phyloP scores from a whole-genome alignment of 2,113 vertebrate species.

The Heptranchias perlo region DNA sequence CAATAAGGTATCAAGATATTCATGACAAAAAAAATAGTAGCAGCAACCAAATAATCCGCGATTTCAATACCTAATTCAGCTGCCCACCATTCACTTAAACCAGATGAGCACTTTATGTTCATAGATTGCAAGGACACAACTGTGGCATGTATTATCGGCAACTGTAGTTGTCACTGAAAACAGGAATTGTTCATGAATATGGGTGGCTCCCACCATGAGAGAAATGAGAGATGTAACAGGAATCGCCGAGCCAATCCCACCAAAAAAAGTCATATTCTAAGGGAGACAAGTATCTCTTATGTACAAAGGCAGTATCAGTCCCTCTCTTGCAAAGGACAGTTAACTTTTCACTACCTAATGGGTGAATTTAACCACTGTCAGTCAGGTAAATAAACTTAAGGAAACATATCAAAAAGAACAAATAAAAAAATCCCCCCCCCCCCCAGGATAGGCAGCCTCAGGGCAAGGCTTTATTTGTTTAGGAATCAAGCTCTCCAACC shows the following conservation, averaged over 20 bases:
- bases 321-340: too few species aligned
- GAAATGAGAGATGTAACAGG: too few species aligned
- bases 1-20: neutral
- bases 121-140: neutral
- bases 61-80: neutral
- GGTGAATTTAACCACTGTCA: neutral
- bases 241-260: too few species aligned
- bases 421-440: too few species aligned
- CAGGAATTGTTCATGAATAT: too few species aligned
- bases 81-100: too few species aligned
- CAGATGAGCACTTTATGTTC: neutral
- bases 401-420: too few species aligned
- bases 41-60: neutral
- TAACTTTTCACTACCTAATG: neutral
- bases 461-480: neutral
- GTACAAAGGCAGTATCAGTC: too few species aligned
- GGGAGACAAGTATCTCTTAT: too few species aligned
- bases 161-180: neutral
- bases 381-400: neutral
- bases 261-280: too few species aligned
- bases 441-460: too few species aligned
- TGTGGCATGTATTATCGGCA: neutral
- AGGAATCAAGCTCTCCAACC: neutral
- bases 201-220: too few species aligned
- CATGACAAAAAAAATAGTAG: neutral